Evolutionary conservation across 2,888 invertebrate genomes (phyloP).

Genomic region (Elegia similella): DNA sequence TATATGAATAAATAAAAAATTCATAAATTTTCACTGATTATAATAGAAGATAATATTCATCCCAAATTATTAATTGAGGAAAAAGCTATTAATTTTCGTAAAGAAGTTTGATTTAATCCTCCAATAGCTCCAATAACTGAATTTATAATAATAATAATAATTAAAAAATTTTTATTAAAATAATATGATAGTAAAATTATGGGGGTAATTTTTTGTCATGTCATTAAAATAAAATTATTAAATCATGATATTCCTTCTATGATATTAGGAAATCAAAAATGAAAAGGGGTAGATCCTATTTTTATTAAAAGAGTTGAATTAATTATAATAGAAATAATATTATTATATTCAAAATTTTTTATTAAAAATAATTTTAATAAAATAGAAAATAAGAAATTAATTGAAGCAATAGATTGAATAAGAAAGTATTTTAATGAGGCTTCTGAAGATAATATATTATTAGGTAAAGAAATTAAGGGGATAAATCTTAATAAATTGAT

Average conservation of each 20-base stretch:
- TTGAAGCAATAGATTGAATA: slow-evolving; percentile 81
- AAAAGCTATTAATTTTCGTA: slow-evolving; percentile 82
- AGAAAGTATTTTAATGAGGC: slow-evolving; percentile 83
- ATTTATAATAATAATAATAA: slow-evolving; percentile 67
- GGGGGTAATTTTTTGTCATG: slow-evolving; percentile 85
- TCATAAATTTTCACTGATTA: slow-evolving; percentile 72
- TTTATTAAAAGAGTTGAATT: slow-evolving; percentile 74
- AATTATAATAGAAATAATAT: slow-evolving; percentile 51
- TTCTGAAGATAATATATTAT: slow-evolving; percentile 76
- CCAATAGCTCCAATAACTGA: slow-evolving; percentile 72
- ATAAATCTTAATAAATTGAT: slow-evolving; percentile 84
- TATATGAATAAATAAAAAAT: slow-evolving; percentile 70
- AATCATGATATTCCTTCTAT: slow-evolving; percentile 81
- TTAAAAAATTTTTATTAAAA: slow-evolving; percentile 62
- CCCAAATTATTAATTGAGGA: slow-evolving; percentile 85
- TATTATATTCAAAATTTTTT: slow-evolving; percentile 54
- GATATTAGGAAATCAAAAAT: slow-evolving; percentile 83
- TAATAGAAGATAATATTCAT: slow-evolving; percentile 74
- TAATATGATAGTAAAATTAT: slow-evolving; percentile 78
- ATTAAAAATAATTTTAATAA: slow-evolving; percentile 57
- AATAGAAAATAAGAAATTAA: slow-evolving; percentile 76
- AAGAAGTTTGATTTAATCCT: slow-evolving; percentile 77
- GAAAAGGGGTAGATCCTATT: slow-evolving; percentile 81
- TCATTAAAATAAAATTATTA: slow-evolving; percentile 79
- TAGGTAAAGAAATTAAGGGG: slow-evolving; percentile 75